phyloP scores from a whole-genome alignment of 2,113 vertebrate genomes.

The Ranitomeya variabilis region DNA sequence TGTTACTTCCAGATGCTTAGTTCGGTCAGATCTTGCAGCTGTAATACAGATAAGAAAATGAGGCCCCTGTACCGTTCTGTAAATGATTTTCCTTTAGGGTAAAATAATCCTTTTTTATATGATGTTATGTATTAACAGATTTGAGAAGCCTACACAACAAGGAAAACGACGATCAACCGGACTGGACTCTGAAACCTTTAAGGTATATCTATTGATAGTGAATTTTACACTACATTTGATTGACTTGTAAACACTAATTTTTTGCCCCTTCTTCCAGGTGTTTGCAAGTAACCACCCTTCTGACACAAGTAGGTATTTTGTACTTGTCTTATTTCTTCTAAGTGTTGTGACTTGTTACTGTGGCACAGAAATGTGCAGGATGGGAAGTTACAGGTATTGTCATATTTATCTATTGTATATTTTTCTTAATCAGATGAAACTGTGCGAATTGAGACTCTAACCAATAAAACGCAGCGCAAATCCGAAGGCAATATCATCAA shows the following conservation, averaged over 20 bases:
- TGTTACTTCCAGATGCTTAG: too few relatives aligned
- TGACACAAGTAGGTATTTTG: constrained; percentile 34
- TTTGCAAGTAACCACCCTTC: constrained; percentile 1
- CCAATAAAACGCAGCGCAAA: constrained; percentile 31
- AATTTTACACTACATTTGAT: background rate
- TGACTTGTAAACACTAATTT: background rate
- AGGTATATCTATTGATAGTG: background rate
- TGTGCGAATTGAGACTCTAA: background rate
- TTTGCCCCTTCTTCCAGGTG: background rate
- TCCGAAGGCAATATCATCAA: constrained; percentile 31
- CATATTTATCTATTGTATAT: background rate
- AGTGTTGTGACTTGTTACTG: background rate
- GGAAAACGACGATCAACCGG: constrained; percentile 35
- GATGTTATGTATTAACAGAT: constrained; percentile 6
- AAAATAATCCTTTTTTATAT: background rate
- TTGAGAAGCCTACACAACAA: constrained; percentile 27
- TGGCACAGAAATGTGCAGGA: background rate
- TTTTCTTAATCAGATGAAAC: constrained; percentile 40
- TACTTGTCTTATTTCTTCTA: background rate
- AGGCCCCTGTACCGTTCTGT: too few relatives aligned
- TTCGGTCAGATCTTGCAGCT: too few relatives aligned
- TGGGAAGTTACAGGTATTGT: background rate
- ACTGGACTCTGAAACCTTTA: constrained; percentile 11
- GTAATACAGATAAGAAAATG: too few relatives aligned
- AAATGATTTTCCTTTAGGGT: too few relatives aligned